A percentile compares a stretch with the other conserved stretches of the same genome.
phyloP scores from a whole-genome alignment of 64 coral and sea anemone species.

The Montipora capricornis region DNA sequence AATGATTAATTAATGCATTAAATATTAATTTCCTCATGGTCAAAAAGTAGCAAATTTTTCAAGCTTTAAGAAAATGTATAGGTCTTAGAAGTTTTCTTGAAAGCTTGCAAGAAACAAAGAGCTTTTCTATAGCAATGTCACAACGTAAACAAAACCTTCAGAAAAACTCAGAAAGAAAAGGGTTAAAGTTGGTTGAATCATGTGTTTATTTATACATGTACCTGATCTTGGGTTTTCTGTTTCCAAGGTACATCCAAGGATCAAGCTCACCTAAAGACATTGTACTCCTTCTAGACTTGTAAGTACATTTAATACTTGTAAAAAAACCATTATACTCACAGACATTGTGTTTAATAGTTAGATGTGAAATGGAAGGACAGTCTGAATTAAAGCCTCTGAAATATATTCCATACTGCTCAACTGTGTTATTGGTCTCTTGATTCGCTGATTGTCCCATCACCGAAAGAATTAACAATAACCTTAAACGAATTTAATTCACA shows the following conservation, averaged over 20 bases:
- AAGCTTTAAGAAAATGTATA: conserved; percentile 13
- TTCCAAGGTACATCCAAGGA: conserved; percentile 90
- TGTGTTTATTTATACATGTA: too few species aligned
- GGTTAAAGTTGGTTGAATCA: neutral
- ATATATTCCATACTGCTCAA: neutral
- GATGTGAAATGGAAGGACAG: neutral
- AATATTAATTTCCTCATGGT: conserved; percentile 19
- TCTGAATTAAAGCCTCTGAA: neutral
- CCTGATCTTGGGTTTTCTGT: too few species aligned
- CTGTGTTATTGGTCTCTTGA: neutral
- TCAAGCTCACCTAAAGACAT: conserved; percentile 96
- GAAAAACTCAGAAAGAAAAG: too few species aligned
- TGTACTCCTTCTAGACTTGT: conserved; percentile 92
- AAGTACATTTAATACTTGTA: conserved; percentile 43
- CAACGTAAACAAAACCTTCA: too few species aligned
- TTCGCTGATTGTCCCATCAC: neutral
- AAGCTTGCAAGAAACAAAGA: too few species aligned
- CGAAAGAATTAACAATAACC: neutral
- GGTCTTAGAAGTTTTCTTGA: neutral
- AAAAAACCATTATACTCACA: neutral
- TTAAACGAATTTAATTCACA: too few species aligned
- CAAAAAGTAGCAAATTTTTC: conserved; percentile 22
- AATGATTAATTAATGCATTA: conserved; percentile 18
- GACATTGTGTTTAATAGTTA: too few species aligned
- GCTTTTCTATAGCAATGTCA: too few species aligned